These are phyloP conservation scores for Lasiommata megera DNA, from an alignment of 2,888 invertebrate species.

Conservation along the genomic window DNA sequence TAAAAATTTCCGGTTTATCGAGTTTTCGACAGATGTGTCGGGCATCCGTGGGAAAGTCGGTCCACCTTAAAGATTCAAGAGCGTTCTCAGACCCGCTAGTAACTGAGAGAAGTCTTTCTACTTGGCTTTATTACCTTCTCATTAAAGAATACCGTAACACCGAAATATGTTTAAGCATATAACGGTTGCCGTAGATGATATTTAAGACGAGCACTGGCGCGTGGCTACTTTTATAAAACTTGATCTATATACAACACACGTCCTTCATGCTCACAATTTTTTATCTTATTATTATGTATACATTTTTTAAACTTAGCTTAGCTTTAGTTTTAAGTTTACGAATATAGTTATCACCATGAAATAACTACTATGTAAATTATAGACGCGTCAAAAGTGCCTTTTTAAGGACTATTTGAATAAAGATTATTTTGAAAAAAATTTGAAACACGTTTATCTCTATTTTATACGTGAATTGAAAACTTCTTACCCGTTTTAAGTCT, in stretches of 20 bases:
- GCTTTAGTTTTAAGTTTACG: too few species aligned
- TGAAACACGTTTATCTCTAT: too few species aligned
- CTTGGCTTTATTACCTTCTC: slow-evolving; percentile 19
- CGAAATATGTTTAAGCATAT: slow-evolving; percentile 27
- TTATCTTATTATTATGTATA: background rate
- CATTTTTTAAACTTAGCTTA: too few species aligned
- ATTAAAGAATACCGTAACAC: slow-evolving; percentile 28
- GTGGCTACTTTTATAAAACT: slow-evolving; percentile 7
- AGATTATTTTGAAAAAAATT: too few species aligned
- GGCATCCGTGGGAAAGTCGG: slow-evolving; percentile 61
- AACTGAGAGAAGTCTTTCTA: slow-evolving; percentile 15
- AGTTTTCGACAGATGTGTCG: slow-evolving; percentile 65
- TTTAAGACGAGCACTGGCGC: slow-evolving; percentile 20
- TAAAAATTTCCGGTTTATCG: slow-evolving; percentile 67
- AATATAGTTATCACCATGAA: too few species aligned
- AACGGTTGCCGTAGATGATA: slow-evolving; percentile 25
- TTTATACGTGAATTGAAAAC: too few species aligned
- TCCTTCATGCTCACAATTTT: background rate
- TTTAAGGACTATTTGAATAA: too few species aligned
- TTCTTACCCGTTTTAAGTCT: too few species aligned
- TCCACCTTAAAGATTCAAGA: slow-evolving; percentile 9
- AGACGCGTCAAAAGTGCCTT: too few species aligned
- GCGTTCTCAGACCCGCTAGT: slow-evolving; percentile 6
- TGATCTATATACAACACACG: slow-evolving; percentile 7
- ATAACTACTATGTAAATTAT: too few species aligned